A percentile compares a stretch with the other conserved stretches of the same genome.
Conservation (phyloP, 1,140 invertebrate genomes). For the Amyelois transitella region DNA sequence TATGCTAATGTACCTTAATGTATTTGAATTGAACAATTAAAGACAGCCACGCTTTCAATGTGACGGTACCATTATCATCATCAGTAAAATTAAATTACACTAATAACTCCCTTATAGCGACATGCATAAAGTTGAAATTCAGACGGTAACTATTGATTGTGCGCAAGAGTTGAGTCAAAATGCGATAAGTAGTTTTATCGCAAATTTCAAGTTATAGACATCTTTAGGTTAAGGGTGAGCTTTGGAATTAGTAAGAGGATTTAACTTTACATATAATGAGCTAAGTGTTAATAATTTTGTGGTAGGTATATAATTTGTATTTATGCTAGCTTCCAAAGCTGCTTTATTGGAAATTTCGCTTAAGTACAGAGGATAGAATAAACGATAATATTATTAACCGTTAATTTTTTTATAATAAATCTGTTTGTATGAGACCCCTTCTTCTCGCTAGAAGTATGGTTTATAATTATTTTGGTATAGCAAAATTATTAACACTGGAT, state of each 20-base stretch:
- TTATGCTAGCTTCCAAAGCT: background rate
- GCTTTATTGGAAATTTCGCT: no score
- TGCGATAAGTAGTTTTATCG: constrained; percentile 1
- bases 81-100: background rate
- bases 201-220: constrained; percentile 5
- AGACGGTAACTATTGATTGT: background rate
- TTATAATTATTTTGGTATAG: no score
- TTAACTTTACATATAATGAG: background rate
- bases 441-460: no score
- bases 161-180: background rate
- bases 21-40: no score
- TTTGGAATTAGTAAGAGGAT: background rate
- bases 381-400: no score
- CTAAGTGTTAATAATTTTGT: no score
- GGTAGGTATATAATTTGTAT: background rate
- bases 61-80: background rate
- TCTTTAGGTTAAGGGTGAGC: constrained; percentile 3
- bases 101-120: background rate
- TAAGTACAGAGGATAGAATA: no score
- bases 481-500: no score
- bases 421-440: no score
- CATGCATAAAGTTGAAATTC: background rate
- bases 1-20: no score
- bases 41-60: background rate
- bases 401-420: no score